Evolutionary conservation across 2,888 invertebrate species (phyloP).

Genomic region (Spialia ferax): DNA sequence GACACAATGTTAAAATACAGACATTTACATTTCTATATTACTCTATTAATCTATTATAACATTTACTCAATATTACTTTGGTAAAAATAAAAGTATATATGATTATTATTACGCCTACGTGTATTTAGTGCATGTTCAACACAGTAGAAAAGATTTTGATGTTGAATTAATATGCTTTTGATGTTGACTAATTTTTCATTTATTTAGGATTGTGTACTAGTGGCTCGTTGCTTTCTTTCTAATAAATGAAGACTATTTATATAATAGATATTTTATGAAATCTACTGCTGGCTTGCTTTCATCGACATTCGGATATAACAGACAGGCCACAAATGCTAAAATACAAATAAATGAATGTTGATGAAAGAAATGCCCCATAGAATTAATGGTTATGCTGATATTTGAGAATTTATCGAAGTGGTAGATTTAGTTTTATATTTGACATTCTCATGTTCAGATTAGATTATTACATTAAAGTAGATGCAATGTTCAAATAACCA

Average conservation of each 20-base stretch:
- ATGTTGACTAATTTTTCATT: constrained; percentile 62
- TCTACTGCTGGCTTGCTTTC: constrained; percentile 52
- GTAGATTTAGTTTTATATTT: constrained; percentile 69
- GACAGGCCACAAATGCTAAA: constrained; percentile 2
- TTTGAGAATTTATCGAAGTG: constrained; percentile 53
- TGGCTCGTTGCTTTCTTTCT: constrained; percentile 62
- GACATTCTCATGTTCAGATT: constrained; percentile 59
- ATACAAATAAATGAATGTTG: constrained; percentile 52
- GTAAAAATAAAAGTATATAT: constrained; percentile 53
- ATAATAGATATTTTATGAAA: constrained; percentile 60
- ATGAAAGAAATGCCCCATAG: constrained; percentile 61
- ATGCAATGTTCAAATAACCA: constrained; percentile 19
- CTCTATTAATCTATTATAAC: constrained; percentile 49
- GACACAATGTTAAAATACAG: constrained; percentile 46
- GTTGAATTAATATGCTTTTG: constrained; percentile 64
- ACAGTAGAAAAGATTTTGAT: constrained; percentile 56
- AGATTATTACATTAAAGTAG: constrained; percentile 46
- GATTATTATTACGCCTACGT: constrained; percentile 33
- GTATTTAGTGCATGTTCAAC: constrained; percentile 61
- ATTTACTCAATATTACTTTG: constrained; percentile 59
- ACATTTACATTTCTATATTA: constrained; percentile 54
- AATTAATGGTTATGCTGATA: constrained; percentile 56
- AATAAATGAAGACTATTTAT: constrained; percentile 53
- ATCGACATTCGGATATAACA: constrained; percentile 48
- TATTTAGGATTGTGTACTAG: constrained; percentile 58